These are phyloP conservation scores for Eulemur macaco DNA, from an alignment of 2,113 vertebrate species.

Conservation along the genomic window DNA sequence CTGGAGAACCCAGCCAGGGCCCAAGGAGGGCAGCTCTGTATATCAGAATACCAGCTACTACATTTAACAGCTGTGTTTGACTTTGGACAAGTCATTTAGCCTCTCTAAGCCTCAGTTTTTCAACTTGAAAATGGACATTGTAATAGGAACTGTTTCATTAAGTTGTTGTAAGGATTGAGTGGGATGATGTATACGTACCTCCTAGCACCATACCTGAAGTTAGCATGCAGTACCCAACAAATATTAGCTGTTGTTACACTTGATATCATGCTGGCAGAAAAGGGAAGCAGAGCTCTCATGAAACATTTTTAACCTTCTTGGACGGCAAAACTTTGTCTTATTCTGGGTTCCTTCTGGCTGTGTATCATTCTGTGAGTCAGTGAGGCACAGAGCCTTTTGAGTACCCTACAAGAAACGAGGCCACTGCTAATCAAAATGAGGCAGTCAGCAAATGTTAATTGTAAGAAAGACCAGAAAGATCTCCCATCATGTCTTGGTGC, in stretches of 20 bases:
- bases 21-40: background rate
- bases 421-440: conserved; percentile 61
- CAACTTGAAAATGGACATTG: background rate
- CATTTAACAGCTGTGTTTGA: background rate
- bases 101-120: background rate
- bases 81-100: background rate
- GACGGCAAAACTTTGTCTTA: background rate
- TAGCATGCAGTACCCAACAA: background rate
- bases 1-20: background rate
- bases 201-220: background rate
- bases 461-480: conserved; percentile 46
- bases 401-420: conserved; percentile 63
- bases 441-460: conserved; percentile 59
- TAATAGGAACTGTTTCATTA: background rate
- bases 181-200: background rate
- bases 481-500: conserved; percentile 39
- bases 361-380: conserved; percentile 39
- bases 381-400: conserved; percentile 24
- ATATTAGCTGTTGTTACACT: background rate
- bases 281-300: background rate
- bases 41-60: background rate
- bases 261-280: background rate
- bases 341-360: background rate
- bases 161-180: background rate
- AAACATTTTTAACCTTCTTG: background rate